Evolutionary conservation across 2,113 vertebrate species (phyloP).

Genomic region (Anser brachyrhynchus): DNA sequence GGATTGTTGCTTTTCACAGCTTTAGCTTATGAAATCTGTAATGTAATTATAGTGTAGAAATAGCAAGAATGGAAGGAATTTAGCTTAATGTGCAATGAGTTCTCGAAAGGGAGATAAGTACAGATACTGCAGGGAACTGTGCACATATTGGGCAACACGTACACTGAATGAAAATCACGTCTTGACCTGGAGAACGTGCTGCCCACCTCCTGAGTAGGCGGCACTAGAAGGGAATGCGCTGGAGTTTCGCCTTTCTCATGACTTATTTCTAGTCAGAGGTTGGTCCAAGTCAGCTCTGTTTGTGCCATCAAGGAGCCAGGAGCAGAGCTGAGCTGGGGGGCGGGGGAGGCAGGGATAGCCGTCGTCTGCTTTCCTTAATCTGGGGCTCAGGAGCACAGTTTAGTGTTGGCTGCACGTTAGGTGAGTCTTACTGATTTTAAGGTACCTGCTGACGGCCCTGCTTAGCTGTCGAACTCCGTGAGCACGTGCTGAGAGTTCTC

Average conservation of each 20-base stretch:
- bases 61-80: constrained; percentile 18
- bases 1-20: constrained; percentile 11
- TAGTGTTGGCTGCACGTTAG: not conserved
- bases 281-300: not conserved
- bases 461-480: not conserved
- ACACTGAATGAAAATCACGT: not conserved
- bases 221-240: not conserved
- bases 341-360: fast-evolving
- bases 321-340: not conserved
- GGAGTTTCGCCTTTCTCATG: not conserved
- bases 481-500: not conserved
- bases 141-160: not conserved
- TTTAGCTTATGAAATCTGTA: constrained; percentile 8
- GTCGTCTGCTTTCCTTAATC: not conserved
- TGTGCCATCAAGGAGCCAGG: not conserved
- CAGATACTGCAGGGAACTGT: not conserved
- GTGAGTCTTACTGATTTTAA: not conserved
- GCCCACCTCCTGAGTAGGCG: not conserved
- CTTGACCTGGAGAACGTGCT: not conserved
- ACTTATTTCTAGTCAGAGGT: not conserved
- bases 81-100: not conserved
- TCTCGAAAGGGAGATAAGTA: constrained; percentile 24
- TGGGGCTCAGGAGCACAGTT: not conserved
- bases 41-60: constrained; percentile 36
- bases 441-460: not conserved